Conservation (phyloP, 2,797 vertebrate genomes). For the Sarcoramphus papa region DNA sequence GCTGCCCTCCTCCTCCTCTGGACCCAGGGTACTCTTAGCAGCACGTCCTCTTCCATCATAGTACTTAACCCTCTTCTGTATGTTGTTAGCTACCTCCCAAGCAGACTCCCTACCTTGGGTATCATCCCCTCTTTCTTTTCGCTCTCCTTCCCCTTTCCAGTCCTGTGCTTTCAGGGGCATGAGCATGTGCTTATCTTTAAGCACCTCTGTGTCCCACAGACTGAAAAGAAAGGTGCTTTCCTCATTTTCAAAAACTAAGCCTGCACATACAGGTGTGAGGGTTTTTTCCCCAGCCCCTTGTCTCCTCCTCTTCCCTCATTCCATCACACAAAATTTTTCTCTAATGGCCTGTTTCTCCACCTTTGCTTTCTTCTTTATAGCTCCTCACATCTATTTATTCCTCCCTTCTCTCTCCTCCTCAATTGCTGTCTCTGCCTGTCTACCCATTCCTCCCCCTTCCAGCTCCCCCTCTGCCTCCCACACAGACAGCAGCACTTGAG, state of each 20-base stretch:
- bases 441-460: neutral
- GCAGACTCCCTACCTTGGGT: neutral
- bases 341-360: neutral
- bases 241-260: neutral
- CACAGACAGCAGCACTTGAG: neutral
- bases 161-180: neutral
- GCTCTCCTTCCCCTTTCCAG: neutral
- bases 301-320: neutral
- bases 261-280: neutral
- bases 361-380: neutral
- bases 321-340: neutral
- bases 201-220: neutral
- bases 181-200: neutral
- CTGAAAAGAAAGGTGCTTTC: neutral
- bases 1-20: neutral
- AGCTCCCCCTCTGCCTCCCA: conserved; percentile 22
- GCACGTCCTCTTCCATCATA: neutral
- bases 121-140: neutral
- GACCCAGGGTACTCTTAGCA: neutral
- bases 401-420: neutral
- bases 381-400: neutral
- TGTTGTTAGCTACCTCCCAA: neutral
- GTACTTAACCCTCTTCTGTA: neutral
- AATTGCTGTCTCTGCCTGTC: neutral
- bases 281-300: neutral